phyloP scores from a whole-genome alignment of 2,797 vertebrate species.

The Dermochelys coriacea region DNA sequence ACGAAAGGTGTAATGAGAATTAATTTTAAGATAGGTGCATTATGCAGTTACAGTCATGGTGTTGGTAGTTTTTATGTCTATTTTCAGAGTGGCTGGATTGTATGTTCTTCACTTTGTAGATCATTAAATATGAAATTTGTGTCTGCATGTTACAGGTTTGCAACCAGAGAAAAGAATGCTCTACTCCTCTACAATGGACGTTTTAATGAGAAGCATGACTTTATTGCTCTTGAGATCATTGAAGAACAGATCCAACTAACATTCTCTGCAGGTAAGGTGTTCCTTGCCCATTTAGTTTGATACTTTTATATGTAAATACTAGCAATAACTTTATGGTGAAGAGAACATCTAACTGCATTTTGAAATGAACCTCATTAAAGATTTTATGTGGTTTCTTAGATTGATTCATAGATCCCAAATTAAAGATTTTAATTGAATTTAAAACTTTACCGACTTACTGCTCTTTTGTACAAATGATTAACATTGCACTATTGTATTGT shows the following conservation, averaged over 20 bases:
- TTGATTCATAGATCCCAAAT: background rate
- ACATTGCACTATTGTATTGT: background rate
- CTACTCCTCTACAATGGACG: slow-evolving; percentile 96
- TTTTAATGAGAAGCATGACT: slow-evolving; percentile 98
- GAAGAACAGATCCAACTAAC: slow-evolving; percentile 96
- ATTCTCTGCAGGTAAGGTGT: slow-evolving; percentile 90
- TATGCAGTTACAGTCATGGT: background rate
- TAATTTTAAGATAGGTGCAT: background rate
- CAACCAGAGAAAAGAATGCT: slow-evolving; percentile 91
- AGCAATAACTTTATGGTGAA: background rate
- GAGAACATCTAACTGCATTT: background rate
- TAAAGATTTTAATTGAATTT: background rate
- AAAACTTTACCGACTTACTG: slow-evolving; percentile 18
- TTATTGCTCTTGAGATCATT: slow-evolving; percentile 96
- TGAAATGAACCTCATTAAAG: background rate
- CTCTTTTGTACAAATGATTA: slow-evolving; percentile 2
- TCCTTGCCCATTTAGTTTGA: fast-evolving
- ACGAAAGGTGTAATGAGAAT: background rate
- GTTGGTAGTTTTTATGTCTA: background rate
- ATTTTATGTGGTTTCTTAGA: background rate
- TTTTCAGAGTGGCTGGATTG: background rate
- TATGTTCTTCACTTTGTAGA: background rate
- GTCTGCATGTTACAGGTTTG: slow-evolving; percentile 85
- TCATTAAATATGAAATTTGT: fast-evolving
- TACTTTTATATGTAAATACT: background rate